Base-by-base conservation (phyloP, 2,113 vertebrate genomes). In the Octodon degus region DNA sequence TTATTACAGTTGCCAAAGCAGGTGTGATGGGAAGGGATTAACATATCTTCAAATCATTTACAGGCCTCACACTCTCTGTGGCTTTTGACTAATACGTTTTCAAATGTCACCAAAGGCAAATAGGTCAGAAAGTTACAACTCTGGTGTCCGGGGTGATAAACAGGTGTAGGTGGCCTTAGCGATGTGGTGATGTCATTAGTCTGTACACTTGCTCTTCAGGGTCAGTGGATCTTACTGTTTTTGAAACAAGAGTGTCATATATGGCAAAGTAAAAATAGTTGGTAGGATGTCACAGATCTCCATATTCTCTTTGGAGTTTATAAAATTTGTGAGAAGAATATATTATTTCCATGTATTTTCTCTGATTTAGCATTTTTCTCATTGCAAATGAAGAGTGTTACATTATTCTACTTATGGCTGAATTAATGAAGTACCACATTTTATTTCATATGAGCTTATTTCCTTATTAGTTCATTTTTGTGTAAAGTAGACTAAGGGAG, bases 1-100 rank as follows among this genome's bases (percentile, higher is more conserved):
- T 99, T 99, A 98, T 99, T 99, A 98, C 99, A 99, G 99, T 99
- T 99, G 99, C 98, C 98, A 99, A 98, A 98, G 98, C 99, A 99
- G 99, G 99, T 99, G 99, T 99, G 98, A 99, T 98, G 98, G 98
- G 98, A 97, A 98, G 98, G 98, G 98, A 99, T 99, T 98, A 98
- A 98, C 98, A 98, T 99, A 98, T 98, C 98, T 98, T 97, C 98
- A 96, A 97, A 98, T 98, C 97, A 97, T 98, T 98, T 98, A 98
- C 97, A 98, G 97, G 96, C 98, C 97, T 98, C 97, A 93, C 98
- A 98, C 96, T 92, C 97, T 97, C 93, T 97, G 96, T 97, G 97
- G 98, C 97, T 98, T 98, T 98, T 99, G 98, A 99, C 98, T 98
- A 98, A 99, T 99, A 98, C 98, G 98, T 98, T 98, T 99, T 97